Percentiles rank a stretch among this genome's conserved stretches.
Conservation (phyloP, 2,888 invertebrate species). For the Ceraclea dissimilis region DNA sequence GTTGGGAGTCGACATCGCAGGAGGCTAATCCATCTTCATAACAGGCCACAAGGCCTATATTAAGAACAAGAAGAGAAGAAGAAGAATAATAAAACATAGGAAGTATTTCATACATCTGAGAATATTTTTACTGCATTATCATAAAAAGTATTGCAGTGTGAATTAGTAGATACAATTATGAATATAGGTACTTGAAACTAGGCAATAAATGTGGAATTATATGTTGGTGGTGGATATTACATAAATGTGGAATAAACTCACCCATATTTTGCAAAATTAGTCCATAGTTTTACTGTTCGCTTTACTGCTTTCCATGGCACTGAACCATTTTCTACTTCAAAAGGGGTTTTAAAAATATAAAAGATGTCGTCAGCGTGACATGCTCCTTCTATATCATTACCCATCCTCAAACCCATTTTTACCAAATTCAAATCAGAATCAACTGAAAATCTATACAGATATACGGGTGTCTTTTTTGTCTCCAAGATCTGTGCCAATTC, state of each 20-base stretch:
- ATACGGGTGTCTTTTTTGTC: constrained; percentile 7
- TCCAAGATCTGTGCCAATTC: constrained; percentile 11
- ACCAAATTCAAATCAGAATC: constrained; percentile 17
- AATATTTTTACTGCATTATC: no score
- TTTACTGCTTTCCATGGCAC: constrained; percentile 12
- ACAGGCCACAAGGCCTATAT: no score
- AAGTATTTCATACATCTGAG: no score
- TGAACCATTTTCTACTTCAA: constrained; percentile 12
- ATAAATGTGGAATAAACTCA: constrained; percentile 7
- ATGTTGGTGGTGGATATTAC: not conserved
- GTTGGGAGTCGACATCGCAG: no score
- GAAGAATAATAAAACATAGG: no score
- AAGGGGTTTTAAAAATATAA: constrained; percentile 21
- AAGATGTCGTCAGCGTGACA: constrained; percentile 23
- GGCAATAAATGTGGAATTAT: not conserved
- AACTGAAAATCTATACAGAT: constrained; percentile 19
- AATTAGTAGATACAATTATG: no score
- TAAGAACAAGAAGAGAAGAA: no score
- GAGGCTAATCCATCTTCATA: no score
- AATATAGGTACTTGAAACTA: no score
- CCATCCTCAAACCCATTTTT: not conserved
- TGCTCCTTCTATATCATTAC: constrained; percentile 6
- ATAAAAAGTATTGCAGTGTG: no score
- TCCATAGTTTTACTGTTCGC: constrained; percentile 25
- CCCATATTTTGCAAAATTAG: constrained; percentile 27